phyloP scores from a whole-genome alignment of 2,797 vertebrate genomes.

The Clamator glandarius region DNA sequence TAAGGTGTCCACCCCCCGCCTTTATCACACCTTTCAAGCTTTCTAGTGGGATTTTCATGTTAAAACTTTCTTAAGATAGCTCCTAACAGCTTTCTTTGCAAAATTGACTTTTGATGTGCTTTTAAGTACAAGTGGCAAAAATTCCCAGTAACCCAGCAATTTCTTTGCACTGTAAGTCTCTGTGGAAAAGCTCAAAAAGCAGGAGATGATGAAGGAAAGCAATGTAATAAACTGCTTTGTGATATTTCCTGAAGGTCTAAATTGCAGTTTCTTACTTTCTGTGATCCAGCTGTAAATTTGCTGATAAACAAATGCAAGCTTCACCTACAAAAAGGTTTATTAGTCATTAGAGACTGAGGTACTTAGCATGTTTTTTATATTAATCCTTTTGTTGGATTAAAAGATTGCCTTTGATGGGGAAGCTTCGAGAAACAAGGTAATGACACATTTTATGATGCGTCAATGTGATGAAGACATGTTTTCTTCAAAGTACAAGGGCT shows the following conservation, averaged over 20 bases:
- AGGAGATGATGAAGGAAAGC: neutral
- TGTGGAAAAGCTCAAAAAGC: neutral
- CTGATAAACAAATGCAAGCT: neutral
- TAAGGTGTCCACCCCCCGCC: neutral
- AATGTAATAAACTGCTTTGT: neutral
- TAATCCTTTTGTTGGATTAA: neutral
- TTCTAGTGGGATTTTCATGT: slow-evolving; percentile 29
- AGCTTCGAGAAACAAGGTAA: slow-evolving; percentile 4
- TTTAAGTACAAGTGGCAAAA: slow-evolving; percentile 31
- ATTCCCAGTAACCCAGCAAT: neutral
- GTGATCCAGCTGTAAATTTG: neutral
- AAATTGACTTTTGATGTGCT: neutral
- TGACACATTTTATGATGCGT: neutral
- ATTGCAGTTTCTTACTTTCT: neutral
- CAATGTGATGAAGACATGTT: neutral
- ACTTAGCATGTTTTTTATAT: neutral
- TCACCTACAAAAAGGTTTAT: neutral
- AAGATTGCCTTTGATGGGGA: neutral
- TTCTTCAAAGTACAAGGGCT: neutral
- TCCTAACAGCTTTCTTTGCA: slow-evolving; percentile 34
- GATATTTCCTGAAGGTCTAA: neutral
- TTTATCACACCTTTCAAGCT: neutral
- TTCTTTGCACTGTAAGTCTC: neutral
- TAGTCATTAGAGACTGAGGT: neutral
- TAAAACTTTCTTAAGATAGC: slow-evolving; percentile 17